Evolutionary conservation across 2,113 vertebrate genomes (phyloP), one percentile per base, ranked within the genome.

Genomic region (Paedocypris sp.): DNA sequence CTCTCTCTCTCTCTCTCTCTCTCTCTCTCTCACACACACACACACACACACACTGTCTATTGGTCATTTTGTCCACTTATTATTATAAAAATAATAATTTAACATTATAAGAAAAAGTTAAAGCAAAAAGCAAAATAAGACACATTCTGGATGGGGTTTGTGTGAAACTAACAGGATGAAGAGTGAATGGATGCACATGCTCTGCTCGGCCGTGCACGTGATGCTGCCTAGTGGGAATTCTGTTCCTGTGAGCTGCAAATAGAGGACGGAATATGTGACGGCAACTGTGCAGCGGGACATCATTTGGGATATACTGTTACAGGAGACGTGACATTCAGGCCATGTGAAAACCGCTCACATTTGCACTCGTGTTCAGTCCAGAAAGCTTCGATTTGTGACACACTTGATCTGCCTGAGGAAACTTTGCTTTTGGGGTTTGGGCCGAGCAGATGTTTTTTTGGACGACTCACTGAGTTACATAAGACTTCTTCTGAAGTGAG

Each of bases 281-380:
- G 53, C 11, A 59, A 58, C 38, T 18, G 23, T 46, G 32, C 22
- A 33, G 20, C 18, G 62, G 64, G 58, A 29, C 25, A 38, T 49
- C 22, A 19, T 62, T 53, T 26, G 9, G 52, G 72, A 77, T 68
- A 67, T 36, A 45, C 52, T 75, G 75, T 74, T 79, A 80, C 71
- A 57, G 19, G 75, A 80, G 75, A 25, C 12, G 52, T 73, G 70
- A 76, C 75, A 79, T 83, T 79, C 76, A 70, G 56, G 59, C 31
- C 63, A 64, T 32, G 20, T 69, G 60, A 56, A 71, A 65, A 68
- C 51, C 60, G 39, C 64, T 66, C 78, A 84, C 78, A 77, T 80
- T 82, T 64, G 68, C 22, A 66, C 29, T 48, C 56, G 49, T 70
- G 29, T 61, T 65, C 28, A 16, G 42, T 59, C 48, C n/a, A n/a